A percentile compares a stretch with the other conserved stretches of the same genome.
These are phyloP conservation scores for Parotocinclus haroldoi DNA, from an alignment of 2,797 vertebrate genomes.

Conservation along the genomic window DNA sequence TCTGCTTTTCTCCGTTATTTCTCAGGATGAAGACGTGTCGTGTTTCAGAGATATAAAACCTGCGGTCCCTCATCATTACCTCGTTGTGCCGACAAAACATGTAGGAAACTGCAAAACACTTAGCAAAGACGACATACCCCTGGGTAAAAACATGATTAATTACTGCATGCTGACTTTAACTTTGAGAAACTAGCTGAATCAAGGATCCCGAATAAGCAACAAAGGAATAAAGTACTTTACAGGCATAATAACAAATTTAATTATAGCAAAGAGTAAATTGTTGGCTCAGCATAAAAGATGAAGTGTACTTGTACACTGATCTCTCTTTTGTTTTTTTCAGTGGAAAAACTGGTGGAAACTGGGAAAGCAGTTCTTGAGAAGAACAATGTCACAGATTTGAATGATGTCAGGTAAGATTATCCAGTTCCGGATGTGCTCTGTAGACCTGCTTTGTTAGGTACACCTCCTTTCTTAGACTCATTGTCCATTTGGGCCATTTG, in stretches of 20 bases:
- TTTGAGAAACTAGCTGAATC: no score
- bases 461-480: no score
- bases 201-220: neutral
- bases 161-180: neutral
- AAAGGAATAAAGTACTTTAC: neutral
- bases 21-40: conserved; percentile 83
- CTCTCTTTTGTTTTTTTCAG: conserved; percentile 59
- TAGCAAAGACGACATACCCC: conserved; percentile 73
- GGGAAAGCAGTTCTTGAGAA: conserved; percentile 85
- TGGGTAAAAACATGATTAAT: conserved; percentile 69
- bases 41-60: conserved; percentile 93
- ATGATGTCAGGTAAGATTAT: conserved; percentile 79
- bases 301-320: neutral
- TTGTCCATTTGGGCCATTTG: no score
- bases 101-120: conserved; percentile 89
- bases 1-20: neutral
- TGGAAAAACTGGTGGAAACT: conserved; percentile 82
- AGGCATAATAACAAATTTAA: no score
- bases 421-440: neutral
- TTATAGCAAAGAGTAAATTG: neutral
- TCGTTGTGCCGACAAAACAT: conserved; percentile 89
- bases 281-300: neutral
- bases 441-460: no score
- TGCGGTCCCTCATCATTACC: conserved; percentile 87
- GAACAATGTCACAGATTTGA: conserved; percentile 80